Base-by-base conservation (phyloP, 2,888 invertebrate genomes). In the Lycaena phlaeas region DNA sequence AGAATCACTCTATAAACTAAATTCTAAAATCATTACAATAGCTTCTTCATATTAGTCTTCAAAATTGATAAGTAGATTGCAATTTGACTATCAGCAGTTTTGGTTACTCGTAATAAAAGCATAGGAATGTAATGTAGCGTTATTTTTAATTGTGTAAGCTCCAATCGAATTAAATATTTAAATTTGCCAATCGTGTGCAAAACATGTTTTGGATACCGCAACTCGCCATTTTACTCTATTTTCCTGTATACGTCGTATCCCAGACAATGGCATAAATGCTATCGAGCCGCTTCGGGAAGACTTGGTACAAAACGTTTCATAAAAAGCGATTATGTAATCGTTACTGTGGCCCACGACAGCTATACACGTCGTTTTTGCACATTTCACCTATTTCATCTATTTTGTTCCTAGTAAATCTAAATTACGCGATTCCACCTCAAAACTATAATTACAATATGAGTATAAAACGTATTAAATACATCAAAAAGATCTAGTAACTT, bases 401-500 rank as follows among this genome's bases (percentile, higher is more conserved):
- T 51, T 56, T 54, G 55, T 61, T 51, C 53, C 66, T 64, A 64
- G 60, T 55, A 53, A 51, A 52, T 49, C 58, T 64, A 64, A 48
- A 26, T 48, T 53, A 54, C 49, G 38, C 52, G 54, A 57, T 52
- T 68, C 61, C 67, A 64, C 62, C 61, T 64, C 67, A 51, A 54
- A 58, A 60, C 49, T 61, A 74, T 77, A 72, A 67, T 68, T 71
- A 76, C 61, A 69, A 68, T 71, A 74, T 65, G 75, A 76, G 79
- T 81, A 79, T 67, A 79, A 79, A 79, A 79, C 72, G 74, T 77
- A 74, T 77, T 68, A 78, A 79, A 79, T 79, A 78, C 73, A 71
- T 76, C 69, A 68, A 76, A 76, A 81, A 73, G 61, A 68, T 69
- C 71, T 69, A 69, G 57, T 65, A 57, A 66, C 57, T 64, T 64